Evolutionary conservation across 2,888 invertebrate genomes (phyloP), one percentile per base, ranked within the genome.

Genomic region (Pheosia gnoma): DNA sequence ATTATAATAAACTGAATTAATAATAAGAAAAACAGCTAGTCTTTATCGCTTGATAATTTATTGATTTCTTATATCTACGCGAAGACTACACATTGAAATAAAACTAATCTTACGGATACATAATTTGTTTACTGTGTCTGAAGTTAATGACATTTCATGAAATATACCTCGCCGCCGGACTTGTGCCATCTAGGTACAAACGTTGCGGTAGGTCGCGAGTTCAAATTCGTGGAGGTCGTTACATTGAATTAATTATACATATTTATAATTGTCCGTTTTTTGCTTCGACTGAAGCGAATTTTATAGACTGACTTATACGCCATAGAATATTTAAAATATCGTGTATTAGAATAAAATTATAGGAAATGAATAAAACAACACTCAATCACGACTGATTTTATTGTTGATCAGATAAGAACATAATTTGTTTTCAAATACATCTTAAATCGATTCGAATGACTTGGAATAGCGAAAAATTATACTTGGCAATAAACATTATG

Each of bases 171-270:
- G 25, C 25, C 25, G 25, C 25, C 25, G 25, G 41, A 8, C 41
- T 41, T 5, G 8, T 47, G n/a, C 10, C 47, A 47, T 47, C 47
- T n/a, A 47, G 3, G 4, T 47, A 11, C 11, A 47, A 4, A 10
- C 45, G 55, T 63, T 63, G 60, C 55, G 63, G 63, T 63, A 63
- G 63, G 60, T 63, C 63, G 51, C 60, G 58, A 43, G 58, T 58
- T 63, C 58, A 58, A 52, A 39, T 45, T 9, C 47, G 36, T 8
- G 53, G 52, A 62, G 62, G 62, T 59, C 59, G 49, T 49, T 47
- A 51, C 7, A 39, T 36, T 53, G 13, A 37, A 61, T 58, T 11
- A n/a, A 11, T 36, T 55, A 38, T 49, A 59, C 37, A 60, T 60
- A 60, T 58, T 54, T 36, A 63, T 41, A 57, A 57, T 58, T 52